Evolutionary conservation across 2,113 vertebrate species (phyloP), one percentile per base, ranked within the genome.

Genomic region (Prunella himalayana): DNA sequence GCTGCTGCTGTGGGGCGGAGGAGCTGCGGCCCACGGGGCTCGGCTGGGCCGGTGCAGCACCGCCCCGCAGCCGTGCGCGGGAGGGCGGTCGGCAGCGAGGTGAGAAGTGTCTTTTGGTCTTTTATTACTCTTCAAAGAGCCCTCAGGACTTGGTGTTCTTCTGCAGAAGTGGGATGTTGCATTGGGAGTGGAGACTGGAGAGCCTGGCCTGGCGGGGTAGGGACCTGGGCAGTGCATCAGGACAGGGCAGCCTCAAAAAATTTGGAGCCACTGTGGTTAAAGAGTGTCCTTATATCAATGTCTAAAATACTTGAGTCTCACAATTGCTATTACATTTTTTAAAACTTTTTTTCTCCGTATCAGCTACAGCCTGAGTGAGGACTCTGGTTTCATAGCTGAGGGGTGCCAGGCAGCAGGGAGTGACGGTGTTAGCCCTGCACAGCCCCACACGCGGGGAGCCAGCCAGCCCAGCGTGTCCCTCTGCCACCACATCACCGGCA

Each of bases 31-130:
- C 23, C 7, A 10, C 16, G 8, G 27, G 19, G 35, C 33, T 17
- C 0, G 1, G 4, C 28, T 7, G n/a, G 71, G 56, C 25, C 2
- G 64, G 14, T 35, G 41, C 76, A 15, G 76, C 49, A 1, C 31
- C 3, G 19, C 10, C 27, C 30, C 0, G 0, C 50, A 1, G 2
- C 78, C 24, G 0, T 11, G 13, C n/a, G n/a, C n/a, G n/a, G n/a
- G n/a, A 10, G 13, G 9, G 17, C 5, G 2, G 42, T 11, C 0
- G 1, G 21, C n/a, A 8, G 33, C 23, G 28, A 39, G 21, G 18
- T 17, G 37, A 44, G 82, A 41, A 11, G 27, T 8, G 15, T 27
- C 19, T 44, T 33, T 63, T 37, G 6, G 17, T 69, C 18, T 2
- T 44, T 13, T 50, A 3, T 54, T 68, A 7, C 3, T 79, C 33